Conservation (phyloP, 2,113 vertebrate genomes). For the Noturus placidus region DNA sequence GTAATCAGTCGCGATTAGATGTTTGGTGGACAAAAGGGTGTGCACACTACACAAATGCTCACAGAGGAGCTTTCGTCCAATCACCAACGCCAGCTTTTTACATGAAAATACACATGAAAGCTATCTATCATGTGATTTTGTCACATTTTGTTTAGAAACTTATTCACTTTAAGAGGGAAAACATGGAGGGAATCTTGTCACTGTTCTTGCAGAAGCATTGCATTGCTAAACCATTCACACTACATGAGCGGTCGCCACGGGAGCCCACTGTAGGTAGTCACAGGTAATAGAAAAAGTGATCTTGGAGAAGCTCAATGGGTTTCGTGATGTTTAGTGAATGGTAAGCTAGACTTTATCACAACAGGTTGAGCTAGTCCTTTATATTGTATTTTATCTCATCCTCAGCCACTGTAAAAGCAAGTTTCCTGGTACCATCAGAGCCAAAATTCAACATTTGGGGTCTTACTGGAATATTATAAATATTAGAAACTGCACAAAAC, state of each 20-base stretch:
- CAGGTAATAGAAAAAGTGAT: background rate
- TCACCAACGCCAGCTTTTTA: background rate
- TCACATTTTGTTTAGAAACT: background rate
- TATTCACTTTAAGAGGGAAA: background rate
- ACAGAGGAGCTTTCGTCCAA: background rate
- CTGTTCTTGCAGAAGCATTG: background rate
- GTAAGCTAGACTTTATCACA: background rate
- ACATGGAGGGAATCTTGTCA: background rate
- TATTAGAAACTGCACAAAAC: background rate
- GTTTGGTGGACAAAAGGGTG: background rate
- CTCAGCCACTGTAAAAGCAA: background rate
- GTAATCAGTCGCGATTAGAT: background rate
- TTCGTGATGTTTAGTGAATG: background rate
- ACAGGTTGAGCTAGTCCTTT: background rate
- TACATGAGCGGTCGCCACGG: background rate
- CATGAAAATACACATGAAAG: background rate
- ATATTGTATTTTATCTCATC: background rate
- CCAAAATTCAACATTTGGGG: background rate
- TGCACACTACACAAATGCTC: background rate
- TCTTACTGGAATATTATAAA: background rate
- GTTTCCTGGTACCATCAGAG: background rate
- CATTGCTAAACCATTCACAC: background rate
- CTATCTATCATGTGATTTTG: background rate
- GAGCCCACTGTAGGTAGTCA: background rate
- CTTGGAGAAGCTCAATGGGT: background rate